These are phyloP conservation scores for Lapara coniferarum DNA, from an alignment of 2,888 invertebrate species.

Conservation along the genomic window DNA sequence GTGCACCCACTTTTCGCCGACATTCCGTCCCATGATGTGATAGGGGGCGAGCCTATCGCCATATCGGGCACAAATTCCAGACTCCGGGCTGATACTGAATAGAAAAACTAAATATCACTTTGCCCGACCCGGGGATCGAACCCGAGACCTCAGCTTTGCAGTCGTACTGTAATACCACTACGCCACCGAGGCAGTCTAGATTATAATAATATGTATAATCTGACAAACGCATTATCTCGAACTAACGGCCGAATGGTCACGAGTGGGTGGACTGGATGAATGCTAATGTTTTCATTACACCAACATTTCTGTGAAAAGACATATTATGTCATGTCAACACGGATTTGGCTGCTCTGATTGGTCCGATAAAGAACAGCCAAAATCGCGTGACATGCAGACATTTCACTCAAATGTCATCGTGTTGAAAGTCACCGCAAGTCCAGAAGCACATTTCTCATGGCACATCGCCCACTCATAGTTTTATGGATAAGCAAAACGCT, in stretches of 20 bases:
- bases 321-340: constrained; percentile 25
- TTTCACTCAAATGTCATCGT: neutral
- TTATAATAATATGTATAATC: constrained; percentile 28
- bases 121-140: too few relatives aligned
- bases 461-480: constrained; percentile 13
- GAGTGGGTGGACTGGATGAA: constrained; percentile 33
- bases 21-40: too few relatives aligned
- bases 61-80: too few relatives aligned
- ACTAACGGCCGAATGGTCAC: constrained; percentile 28
- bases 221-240: constrained; percentile 29
- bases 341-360: constrained; percentile 5
- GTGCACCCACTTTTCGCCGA: too few relatives aligned
- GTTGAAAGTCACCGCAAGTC: constrained; percentile 16
- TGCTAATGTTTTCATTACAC: constrained; percentile 27
- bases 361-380: neutral
- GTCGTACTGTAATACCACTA: too few relatives aligned
- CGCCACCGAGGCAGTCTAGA: too few relatives aligned
- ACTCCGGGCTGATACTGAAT: too few relatives aligned
- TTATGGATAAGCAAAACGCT: constrained; percentile 4
- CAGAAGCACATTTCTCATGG: neutral
- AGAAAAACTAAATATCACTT: too few relatives aligned
- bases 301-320: constrained; percentile 30
- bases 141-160: too few relatives aligned
- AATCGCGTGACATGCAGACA: neutral
- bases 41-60: too few relatives aligned